Evolutionary conservation across 2,113 vertebrate species (phyloP), one percentile per base, ranked within the genome.

Genomic region (Malurus melanocephalus): DNA sequence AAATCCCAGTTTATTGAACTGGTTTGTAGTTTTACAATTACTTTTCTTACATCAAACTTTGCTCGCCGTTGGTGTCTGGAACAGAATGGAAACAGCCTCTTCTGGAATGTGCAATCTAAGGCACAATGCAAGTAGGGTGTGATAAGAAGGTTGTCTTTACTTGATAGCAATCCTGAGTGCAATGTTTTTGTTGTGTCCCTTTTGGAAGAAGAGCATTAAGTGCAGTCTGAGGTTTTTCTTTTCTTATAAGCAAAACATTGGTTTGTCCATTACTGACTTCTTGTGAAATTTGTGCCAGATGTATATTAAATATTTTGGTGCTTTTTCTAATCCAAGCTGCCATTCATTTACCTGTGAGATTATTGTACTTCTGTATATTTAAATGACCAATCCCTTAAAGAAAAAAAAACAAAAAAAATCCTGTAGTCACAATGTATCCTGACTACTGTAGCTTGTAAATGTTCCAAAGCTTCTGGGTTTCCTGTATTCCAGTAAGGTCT

Each of bases 291-390:
- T 96, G 95, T 95, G 96, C 95, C 95, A 95, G 93, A 95, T 96
- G 95, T 95, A 93, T 93, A 96, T 95, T 96, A 95, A 95, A 96
- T 96, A 96, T 96, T 96, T 96, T 95, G 95, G 96, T 96, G 93
- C 93, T 96, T 96, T 95, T 96, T 95, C 88, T 96, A 96, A 96
- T 92, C 88, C 79, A 86, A 94, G 85, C 69, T 96, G 92, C 93
- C 88, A 43, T 96, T 96, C 88, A 89, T 95, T 94, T 92, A 80
- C 80, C 90, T 93, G 74, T 94, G 92, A 94, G 69, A 84, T 86
- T 93, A 60, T 64, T 96, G 86, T 95, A 85, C 33, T 94, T 91
- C 69, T 95, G 92, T 94, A 77, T 94, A 93, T 93, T 93, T 85
- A 91, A 94, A 91, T 76, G 64, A 95, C 68, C 79, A 65, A 61